Conservation (phyloP, 2,113 vertebrate species). For the Myiagra hebetior region DNA sequence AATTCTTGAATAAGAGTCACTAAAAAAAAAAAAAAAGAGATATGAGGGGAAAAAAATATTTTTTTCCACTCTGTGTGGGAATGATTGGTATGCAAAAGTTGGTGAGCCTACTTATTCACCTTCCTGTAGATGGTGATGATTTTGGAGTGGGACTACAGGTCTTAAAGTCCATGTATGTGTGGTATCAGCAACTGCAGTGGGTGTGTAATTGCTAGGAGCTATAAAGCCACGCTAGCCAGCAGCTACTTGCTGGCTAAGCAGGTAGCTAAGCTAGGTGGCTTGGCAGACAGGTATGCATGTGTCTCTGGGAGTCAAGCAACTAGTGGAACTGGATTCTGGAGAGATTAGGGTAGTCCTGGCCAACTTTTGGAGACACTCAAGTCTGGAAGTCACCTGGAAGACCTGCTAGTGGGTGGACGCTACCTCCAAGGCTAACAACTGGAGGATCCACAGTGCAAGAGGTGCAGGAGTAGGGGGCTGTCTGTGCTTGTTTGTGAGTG, state of each 20-base stretch:
- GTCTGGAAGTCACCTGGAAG: background rate
- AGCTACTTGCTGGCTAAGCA: background rate
- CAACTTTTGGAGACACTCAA: background rate
- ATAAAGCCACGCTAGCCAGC: background rate
- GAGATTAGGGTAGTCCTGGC: background rate
- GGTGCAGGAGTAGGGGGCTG: background rate
- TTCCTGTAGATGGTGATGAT: background rate
- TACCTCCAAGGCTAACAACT: background rate
- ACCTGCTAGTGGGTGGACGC: background rate
- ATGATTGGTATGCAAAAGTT: background rate
- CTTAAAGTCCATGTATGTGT: background rate
- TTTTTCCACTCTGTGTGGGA: background rate
- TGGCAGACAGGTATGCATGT: background rate
- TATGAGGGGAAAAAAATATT: fast-evolving
- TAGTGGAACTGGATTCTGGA: background rate
- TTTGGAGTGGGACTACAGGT: background rate
- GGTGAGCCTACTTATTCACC: background rate
- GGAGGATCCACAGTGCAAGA: background rate
- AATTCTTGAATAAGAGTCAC: background rate
- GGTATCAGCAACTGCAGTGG: background rate
- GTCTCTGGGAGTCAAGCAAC: background rate
- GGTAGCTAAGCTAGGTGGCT: background rate
- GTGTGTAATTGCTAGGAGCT: background rate
- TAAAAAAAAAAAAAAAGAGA: background rate
- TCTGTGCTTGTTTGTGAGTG: background rate